Evolutionary conservation across 1,140 invertebrate species (phyloP), one percentile per base, ranked within the genome.

Genomic region (Meloidogyne hapla): DNA sequence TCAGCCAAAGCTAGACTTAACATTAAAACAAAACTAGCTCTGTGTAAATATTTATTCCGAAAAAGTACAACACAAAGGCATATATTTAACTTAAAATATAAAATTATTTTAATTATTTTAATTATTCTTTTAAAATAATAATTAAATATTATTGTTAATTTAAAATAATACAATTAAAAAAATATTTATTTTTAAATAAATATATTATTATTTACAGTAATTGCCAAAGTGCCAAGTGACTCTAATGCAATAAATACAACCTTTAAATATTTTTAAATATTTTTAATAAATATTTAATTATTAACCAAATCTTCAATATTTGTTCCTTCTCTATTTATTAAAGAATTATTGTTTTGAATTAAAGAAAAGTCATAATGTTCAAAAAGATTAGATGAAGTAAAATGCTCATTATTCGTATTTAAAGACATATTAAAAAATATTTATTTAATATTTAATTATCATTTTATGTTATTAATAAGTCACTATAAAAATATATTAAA

Each of bases 11-110:
- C 86, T 28, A 86, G 72, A 56, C 80, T 85, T 1, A 86, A 56
- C 85, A 86, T 87, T 25, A 86, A 76, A 63, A 86, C 79, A 75
- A 86, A 86, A 71, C 83, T 85, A 12, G 84, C 83, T 23, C 85
- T 69, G 48, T 83, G 68, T 13, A 85, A 64, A 69, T 85, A 85
- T 75, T 84, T 85, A 64, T 85, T 82, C 23, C 79, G 64, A 42
- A 85, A 74, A 21, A 85, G 74, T n/a, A 85, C 84, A 40, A 80
- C 75, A 68, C 87, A 82, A 56, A 85, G 69, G 69, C 82, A 83
- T 33, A 83, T 33, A 72, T 85, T 85, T 56, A 56, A 56, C 48
- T 56, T 48, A 33, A 33, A 33, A 33, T 8, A 33, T 33, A 33
- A 33, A 33, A 33, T 33, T 4, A 33, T 33, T 33, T 33, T 33